Percentiles rank a stretch among this genome's conserved stretches.
phyloP scores from a whole-genome alignment of 2,113 vertebrate species.

The Chaetodon auriga region DNA sequence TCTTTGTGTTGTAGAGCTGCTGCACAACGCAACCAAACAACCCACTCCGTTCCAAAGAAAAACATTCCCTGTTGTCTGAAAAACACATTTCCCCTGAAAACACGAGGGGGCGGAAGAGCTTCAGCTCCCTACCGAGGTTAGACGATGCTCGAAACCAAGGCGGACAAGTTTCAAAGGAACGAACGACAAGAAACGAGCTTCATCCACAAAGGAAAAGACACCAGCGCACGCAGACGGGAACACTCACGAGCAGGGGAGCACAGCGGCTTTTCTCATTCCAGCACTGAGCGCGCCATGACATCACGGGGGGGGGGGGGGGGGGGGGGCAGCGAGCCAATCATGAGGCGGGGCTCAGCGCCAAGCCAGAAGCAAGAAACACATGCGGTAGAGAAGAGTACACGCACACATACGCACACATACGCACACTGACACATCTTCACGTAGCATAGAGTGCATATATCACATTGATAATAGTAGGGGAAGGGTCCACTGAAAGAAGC shows the following conservation, averaged over 20 bases:
- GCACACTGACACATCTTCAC: slow-evolving; percentile 78
- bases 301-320: no score
- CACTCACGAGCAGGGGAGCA: slow-evolving; percentile 65
- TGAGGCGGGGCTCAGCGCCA: slow-evolving; percentile 68
- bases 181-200: slow-evolving; percentile 45
- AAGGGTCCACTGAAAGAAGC: slow-evolving; percentile 75
- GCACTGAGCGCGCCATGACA: slow-evolving; percentile 75
- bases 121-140: slow-evolving; percentile 20
- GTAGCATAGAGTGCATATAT: slow-evolving; percentile 87
- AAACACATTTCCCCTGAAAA: slow-evolving; percentile 47
- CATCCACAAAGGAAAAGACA: slow-evolving; percentile 60
- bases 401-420: slow-evolving; percentile 67
- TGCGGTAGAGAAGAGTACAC: slow-evolving; percentile 77
- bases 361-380: slow-evolving; percentile 81
- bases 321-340: slow-evolving; percentile 69
- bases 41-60: slow-evolving; percentile 28
- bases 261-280: slow-evolving; percentile 72
- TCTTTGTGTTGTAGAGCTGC: slow-evolving; percentile 60
- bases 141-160: slow-evolving; percentile 28
- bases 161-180: slow-evolving; percentile 53
- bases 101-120: slow-evolving; percentile 27
- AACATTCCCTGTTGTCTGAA: slow-evolving; percentile 62
- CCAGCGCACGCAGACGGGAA: slow-evolving; percentile 60
- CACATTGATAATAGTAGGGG: slow-evolving; percentile 78
- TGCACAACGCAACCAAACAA: slow-evolving; percentile 60